Conservation (phyloP, 2,888 invertebrate species). For the Neelides folsomi region DNA sequence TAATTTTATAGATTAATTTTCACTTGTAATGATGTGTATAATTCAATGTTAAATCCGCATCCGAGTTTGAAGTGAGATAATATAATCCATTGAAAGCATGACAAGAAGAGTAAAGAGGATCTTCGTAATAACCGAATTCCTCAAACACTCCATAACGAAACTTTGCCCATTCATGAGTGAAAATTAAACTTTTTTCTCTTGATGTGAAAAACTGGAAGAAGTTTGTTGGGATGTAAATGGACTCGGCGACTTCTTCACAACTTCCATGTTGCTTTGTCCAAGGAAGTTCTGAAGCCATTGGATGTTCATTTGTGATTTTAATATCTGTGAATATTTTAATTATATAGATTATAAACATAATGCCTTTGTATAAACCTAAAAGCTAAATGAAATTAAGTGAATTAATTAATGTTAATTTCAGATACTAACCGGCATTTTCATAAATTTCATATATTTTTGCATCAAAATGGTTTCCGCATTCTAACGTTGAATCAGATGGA, state of each 20-base stretch:
- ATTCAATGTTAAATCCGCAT: neutral
- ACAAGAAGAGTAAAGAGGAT: slow-evolving; percentile 47
- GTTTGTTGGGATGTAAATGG: slow-evolving; percentile 40
- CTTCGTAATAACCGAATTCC: slow-evolving; percentile 47
- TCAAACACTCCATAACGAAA: slow-evolving; percentile 56
- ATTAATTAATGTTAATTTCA: neutral
- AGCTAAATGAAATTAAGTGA: neutral
- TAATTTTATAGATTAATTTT: too few relatives aligned
- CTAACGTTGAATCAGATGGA: too few relatives aligned
- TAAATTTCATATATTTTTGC: slow-evolving; percentile 2
- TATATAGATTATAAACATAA: too few relatives aligned
- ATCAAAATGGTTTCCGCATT: too few relatives aligned
- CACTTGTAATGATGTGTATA: too few relatives aligned
- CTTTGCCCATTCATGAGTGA: slow-evolving; percentile 53
- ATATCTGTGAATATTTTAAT: too few relatives aligned
- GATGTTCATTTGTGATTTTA: slow-evolving; percentile 22
- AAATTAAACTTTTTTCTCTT: slow-evolving; percentile 30
- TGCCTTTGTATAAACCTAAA: neutral
- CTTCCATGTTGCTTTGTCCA: slow-evolving; percentile 48
- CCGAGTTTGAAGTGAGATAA: slow-evolving; percentile 15
- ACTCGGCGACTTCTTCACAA: slow-evolving; percentile 47
- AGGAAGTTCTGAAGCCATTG: slow-evolving; percentile 39
- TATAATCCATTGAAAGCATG: slow-evolving; percentile 35
- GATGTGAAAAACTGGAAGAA: too few relatives aligned
- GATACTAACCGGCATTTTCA: slow-evolving; percentile 8